Base-by-base conservation (phyloP, 2,888 invertebrate species). In the Synergus itoensis region DNA sequence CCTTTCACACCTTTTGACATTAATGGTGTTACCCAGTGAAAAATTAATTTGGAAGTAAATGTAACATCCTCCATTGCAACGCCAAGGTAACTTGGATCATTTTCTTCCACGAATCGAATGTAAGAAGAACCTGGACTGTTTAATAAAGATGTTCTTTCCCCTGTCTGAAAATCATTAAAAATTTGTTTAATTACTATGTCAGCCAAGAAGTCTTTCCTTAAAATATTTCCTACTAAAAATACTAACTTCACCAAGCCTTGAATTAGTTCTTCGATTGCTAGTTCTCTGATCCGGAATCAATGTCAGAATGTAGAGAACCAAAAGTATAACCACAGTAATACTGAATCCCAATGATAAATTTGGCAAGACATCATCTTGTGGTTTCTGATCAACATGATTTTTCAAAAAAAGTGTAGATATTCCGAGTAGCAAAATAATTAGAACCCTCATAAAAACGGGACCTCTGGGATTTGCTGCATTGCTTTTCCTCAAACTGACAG, bases 1-100 rank as follows among this genome's bases (percentile, higher is more conserved):
- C 96, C 95, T 57, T 95, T 94, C 18, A 95, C 93, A 0, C 98
- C 98, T 93, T 97, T 98, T 80, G 94, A 92, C 92, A 99, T 96
- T 79, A 99, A 92, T 2, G 97, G 96, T 83, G 96, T 94, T 1
- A 98, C 98, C 99, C 99, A 99, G 81, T 95, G 93, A 91, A 99
- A 98, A 40, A 96, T 92, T n/a, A 98, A 93, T 89, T 95, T 95
- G 0, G 98, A 97, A 2, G 95, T 88, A 89, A 94, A 94, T 77
- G 94, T 94, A 16, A 94, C 93, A 82, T 95, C 95, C 92, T 97
- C 97, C 95, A 98, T 96, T 1, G 97, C 98, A 77, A 96, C 95
- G 0, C 98, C 98, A 84, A 98, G 92, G 85, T 96, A 94, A 80
- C 93, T 93, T 85, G 96, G 96, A 90, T 97, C 94, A 14, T 94